A percentile compares a stretch with the other conserved stretches of the same genome.
Evolutionary conservation across 2,113 vertebrate genomes (phyloP).

Genomic region (Pica pica): DNA sequence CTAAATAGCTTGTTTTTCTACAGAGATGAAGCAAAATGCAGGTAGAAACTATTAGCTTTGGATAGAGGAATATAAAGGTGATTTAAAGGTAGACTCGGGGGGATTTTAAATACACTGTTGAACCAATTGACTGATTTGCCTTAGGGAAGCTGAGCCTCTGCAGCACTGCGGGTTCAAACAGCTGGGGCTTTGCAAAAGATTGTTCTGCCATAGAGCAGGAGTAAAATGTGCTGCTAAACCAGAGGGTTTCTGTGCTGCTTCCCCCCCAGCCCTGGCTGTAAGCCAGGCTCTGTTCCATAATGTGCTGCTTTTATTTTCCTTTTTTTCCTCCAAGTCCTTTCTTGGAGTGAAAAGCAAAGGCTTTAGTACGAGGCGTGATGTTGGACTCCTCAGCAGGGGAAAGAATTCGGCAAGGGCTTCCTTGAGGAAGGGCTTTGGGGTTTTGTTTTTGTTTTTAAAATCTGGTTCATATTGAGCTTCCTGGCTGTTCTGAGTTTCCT

Average conservation of each 20-base stretch:
- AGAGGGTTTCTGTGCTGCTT: constrained; percentile 12
- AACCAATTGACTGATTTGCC: constrained; percentile 28
- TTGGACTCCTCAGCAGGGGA: constrained; percentile 40
- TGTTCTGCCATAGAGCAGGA: constrained; percentile 13
- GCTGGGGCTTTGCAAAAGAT: neutral
- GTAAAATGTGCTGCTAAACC: neutral
- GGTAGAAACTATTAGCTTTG: constrained; percentile 44
- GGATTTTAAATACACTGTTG: constrained; percentile 35
- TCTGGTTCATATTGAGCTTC: constrained; percentile 46
- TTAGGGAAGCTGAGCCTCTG: constrained; percentile 9
- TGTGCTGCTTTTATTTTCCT: neutral
- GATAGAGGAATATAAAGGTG: constrained; percentile 22
- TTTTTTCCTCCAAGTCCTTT: neutral
- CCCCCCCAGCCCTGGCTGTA: neutral
- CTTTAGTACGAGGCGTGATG: constrained; percentile 22
- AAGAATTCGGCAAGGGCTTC: constrained; percentile 42
- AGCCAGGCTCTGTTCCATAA: constrained; percentile 25
- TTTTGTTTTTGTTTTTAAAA: constrained; percentile 62
- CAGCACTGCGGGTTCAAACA: neutral
- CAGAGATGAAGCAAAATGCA: constrained; percentile 29
- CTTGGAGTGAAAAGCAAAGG: constrained; percentile 28
- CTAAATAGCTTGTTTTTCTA: constrained; percentile 52
- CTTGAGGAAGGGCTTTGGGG: constrained; percentile 56
- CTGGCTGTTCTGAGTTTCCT: constrained; percentile 47
- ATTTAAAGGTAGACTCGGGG: neutral